These are phyloP conservation scores for Brenthis daphne DNA, from an alignment of 2,888 invertebrate genomes.

Conservation along the genomic window DNA sequence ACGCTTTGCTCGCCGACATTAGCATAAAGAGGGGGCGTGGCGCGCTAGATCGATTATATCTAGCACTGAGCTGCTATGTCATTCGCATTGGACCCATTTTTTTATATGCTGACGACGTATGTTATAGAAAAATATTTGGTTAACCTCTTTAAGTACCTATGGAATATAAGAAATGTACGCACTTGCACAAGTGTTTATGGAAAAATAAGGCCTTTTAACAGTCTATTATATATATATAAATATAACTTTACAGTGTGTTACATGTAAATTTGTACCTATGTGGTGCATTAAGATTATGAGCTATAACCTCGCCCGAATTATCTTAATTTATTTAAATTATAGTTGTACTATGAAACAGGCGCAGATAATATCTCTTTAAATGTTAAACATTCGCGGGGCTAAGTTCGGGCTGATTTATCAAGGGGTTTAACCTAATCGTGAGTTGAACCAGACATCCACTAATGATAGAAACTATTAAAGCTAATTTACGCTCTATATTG, in stretches of 20 bases:
- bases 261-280: neutral
- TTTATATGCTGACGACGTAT: neutral
- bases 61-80: conserved; percentile 31
- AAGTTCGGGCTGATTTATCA: conserved; percentile 32
- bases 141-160: too few relatives aligned
- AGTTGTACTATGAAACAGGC: conserved; percentile 21
- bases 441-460: conserved; percentile 6
- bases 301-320: conserved; percentile 20
- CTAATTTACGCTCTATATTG: neutral
- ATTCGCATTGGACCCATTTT: conserved; percentile 18
- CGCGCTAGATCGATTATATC: conserved; percentile 40
- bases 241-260: too few relatives aligned
- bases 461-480: neutral
- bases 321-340: conserved; percentile 29
- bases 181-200: too few relatives aligned
- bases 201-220: too few relatives aligned
- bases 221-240: too few relatives aligned
- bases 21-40: conserved; percentile 40
- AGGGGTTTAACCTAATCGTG: conserved; percentile 27
- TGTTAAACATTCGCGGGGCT: conserved; percentile 38
- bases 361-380: conserved; percentile 38
- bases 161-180: too few relatives aligned
- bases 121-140: too few relatives aligned
- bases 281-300: neutral
- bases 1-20: conserved; percentile 30